Conservation (phyloP, 2,888 invertebrate genomes). For the Tethea ocularis region DNA sequence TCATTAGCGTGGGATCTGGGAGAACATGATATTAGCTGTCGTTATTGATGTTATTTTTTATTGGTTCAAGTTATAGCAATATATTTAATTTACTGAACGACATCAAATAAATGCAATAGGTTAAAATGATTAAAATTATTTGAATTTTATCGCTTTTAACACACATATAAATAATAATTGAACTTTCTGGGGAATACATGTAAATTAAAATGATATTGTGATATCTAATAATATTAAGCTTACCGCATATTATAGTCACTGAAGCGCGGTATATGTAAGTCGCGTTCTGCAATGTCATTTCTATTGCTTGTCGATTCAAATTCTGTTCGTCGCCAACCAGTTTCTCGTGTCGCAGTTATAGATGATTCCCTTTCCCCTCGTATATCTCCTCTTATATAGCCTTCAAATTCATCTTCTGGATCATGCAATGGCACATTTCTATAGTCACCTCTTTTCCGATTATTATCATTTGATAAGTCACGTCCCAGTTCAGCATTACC, state of each 20-base stretch:
- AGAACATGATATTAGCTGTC: too few species aligned
- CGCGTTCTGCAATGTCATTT: conserved; percentile 69
- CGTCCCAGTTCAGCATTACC: conserved; percentile 65
- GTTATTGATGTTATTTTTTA: too few species aligned
- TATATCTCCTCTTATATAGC: conserved; percentile 61
- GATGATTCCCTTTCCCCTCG: conserved; percentile 54
- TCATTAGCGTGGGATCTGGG: too few species aligned
- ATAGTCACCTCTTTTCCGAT: conserved; percentile 87
- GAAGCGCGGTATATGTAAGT: conserved; percentile 87
- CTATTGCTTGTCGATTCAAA: conserved; percentile 52
- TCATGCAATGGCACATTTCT: conserved; percentile 89
- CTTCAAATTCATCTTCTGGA: conserved; percentile 85
- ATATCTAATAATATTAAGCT: conserved; percentile 40
- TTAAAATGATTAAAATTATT: too few species aligned
- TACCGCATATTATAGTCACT: conserved; percentile 85
- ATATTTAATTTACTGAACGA: too few species aligned
- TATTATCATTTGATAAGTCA: conserved; percentile 59
- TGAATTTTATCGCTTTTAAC: too few species aligned
- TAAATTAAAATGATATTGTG: too few species aligned
- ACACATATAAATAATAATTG: too few species aligned
- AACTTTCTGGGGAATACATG: too few species aligned
- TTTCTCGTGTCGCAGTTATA: conserved; percentile 58
- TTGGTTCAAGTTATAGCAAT: too few species aligned
- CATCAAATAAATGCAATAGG: too few species aligned
- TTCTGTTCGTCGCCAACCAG: conserved; percentile 61